Evolutionary conservation across 2,888 invertebrate species (phyloP).

Genomic region (Leucophenga montana): DNA sequence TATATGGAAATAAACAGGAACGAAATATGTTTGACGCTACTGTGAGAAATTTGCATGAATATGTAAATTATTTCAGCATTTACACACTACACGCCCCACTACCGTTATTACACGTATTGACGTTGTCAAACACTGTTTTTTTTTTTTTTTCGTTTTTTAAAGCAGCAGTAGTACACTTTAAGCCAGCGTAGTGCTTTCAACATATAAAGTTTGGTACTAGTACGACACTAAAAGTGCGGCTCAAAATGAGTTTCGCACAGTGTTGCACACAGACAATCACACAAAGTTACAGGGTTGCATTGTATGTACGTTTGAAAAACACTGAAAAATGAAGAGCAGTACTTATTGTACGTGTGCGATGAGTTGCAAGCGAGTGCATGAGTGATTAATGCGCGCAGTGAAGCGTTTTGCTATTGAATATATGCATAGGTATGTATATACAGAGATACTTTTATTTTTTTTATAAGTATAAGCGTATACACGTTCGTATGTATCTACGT

Average conservation of each 20-base stretch:
- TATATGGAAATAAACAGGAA: conserved; percentile 11
- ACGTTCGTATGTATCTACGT: neutral
- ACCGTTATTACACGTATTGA: neutral
- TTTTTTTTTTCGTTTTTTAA: too few relatives aligned
- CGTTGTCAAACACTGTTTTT: conserved; percentile 1
- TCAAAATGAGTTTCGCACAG: too few relatives aligned
- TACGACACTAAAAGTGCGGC: too few relatives aligned
- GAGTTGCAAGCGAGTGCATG: neutral
- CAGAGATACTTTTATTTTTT: neutral
- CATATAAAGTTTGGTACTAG: neutral
- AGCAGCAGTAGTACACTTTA: neutral
- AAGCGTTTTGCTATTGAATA: conserved; percentile 39
- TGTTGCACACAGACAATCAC: neutral
- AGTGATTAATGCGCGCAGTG: conserved; percentile 50
- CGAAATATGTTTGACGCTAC: neutral
- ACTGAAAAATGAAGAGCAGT: neutral
- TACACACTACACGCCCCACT: neutral
- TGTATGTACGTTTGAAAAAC: neutral
- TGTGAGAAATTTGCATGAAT: conserved; percentile 21
- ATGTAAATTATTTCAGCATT: conserved; percentile 5
- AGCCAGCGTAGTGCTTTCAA: neutral
- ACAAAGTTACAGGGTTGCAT: neutral
- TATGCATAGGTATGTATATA: neutral
- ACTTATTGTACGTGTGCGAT: neutral
- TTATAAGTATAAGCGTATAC: neutral